phyloP scores from a whole-genome alignment of 2,113 vertebrate species.

The Ameiurus melas region DNA sequence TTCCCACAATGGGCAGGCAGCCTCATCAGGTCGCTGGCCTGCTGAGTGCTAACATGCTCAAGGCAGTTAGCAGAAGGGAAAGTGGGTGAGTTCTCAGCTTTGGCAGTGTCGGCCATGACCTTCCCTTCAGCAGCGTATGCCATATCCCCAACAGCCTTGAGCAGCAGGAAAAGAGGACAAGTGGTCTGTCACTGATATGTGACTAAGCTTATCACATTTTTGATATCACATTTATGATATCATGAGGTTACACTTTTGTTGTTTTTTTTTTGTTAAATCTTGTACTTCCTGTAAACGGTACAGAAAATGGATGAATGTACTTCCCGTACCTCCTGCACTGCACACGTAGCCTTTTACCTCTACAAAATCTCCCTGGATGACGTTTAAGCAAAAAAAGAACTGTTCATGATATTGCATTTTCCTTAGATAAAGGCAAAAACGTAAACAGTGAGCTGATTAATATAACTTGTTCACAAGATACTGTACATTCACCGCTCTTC shows the following conservation, averaged over 20 bases:
- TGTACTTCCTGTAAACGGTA: not conserved
- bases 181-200: not conserved
- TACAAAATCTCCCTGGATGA: not conserved
- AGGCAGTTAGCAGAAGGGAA: constrained; percentile 35
- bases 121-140: constrained; percentile 34
- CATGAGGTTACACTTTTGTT: not conserved
- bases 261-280: not conserved
- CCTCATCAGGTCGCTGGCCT: constrained; percentile 27
- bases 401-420: not conserved
- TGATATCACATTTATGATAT: not conserved
- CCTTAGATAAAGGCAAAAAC: not conserved
- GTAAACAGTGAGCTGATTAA: not conserved
- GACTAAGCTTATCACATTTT: constrained; percentile 8
- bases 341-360: not conserved
- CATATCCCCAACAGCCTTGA: constrained; percentile 22
- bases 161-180: constrained; percentile 25
- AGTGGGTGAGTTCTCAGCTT: constrained; percentile 38
- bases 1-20: constrained; percentile 14
- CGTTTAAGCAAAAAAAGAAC: not conserved
- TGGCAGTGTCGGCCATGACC: constrained; percentile 35
- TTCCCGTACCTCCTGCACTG: not conserved
- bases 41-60: constrained; percentile 34
- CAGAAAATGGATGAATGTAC: not conserved
- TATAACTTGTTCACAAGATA: not conserved
- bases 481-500: not conserved